phyloP scores from a whole-genome alignment of 2,888 invertebrate genomes.

The Yponomeuta plumbellus region DNA sequence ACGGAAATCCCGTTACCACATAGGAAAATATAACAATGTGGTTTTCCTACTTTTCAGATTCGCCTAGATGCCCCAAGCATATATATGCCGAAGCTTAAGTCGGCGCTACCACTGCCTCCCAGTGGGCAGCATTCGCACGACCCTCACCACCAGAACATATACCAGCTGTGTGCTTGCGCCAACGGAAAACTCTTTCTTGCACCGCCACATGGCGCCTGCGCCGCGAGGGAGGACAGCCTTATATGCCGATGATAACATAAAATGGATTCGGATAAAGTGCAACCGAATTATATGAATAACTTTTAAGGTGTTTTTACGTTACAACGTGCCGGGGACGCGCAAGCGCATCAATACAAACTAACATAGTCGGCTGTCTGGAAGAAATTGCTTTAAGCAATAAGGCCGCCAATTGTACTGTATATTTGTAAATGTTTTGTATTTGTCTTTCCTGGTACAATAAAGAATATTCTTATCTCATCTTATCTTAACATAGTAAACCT shows the following conservation, averaged over 20 bases:
- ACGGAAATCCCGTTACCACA: no score
- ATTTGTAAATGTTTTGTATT: no score
- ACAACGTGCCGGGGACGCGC: no score
- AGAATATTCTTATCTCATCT: no score
- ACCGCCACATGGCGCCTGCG: constrained; percentile 87
- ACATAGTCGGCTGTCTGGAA: no score
- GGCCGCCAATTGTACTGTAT: no score
- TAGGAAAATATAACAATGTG: not conserved
- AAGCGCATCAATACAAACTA: no score
- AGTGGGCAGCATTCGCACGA: constrained; percentile 69
- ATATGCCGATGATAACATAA: constrained; percentile 67
- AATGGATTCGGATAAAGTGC: not conserved
- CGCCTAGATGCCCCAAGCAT: constrained; percentile 80
- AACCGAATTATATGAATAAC: constrained; percentile 18
- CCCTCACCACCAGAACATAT: constrained; percentile 81
- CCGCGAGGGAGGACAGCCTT: constrained; percentile 72
- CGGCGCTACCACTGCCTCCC: constrained; percentile 73
- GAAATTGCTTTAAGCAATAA: no score
- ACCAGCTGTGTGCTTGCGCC: constrained; percentile 93
- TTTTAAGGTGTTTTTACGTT: no score
- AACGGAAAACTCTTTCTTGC: constrained; percentile 94
- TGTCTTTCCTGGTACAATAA: no score
- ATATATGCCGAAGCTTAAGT: constrained; percentile 80
- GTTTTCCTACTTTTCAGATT: constrained; percentile 62
- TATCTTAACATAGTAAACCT: no score